Conservation (phyloP, 2,888 invertebrate species). For the Leistus spinibarbis region DNA sequence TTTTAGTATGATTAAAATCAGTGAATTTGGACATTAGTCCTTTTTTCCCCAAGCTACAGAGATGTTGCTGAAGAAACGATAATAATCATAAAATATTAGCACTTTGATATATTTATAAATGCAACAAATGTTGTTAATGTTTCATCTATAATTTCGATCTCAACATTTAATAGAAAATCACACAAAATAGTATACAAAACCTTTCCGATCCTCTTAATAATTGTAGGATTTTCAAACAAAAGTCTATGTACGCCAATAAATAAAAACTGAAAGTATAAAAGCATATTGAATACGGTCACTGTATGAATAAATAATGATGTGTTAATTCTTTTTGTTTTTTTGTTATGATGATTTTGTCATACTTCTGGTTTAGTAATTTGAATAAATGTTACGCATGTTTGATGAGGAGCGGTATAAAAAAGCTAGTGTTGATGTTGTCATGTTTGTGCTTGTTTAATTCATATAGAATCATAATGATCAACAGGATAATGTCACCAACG, state of each 20-base stretch:
- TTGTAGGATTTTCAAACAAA: too few relatives aligned
- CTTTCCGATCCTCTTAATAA: too few relatives aligned
- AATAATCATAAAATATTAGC: too few relatives aligned
- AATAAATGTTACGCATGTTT: conserved; percentile 1
- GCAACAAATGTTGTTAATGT: too few relatives aligned
- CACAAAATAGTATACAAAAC: too few relatives aligned
- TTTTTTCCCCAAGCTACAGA: too few relatives aligned
- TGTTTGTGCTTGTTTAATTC: background rate
- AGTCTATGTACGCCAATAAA: background rate
- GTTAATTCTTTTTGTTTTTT: background rate
- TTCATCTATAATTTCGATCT: too few relatives aligned
- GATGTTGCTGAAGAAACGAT: too few relatives aligned
- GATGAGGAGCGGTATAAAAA: background rate
- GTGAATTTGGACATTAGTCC: too few relatives aligned
- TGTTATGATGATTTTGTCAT: background rate
- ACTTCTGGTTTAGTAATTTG: background rate
- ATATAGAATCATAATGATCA: conserved; percentile 16
- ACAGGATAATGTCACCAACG: background rate
- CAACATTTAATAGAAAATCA: too few relatives aligned
- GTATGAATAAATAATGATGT: background rate
- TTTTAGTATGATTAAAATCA: too few relatives aligned
- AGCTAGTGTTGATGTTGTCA: background rate
- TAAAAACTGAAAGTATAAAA: background rate
- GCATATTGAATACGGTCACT: background rate
- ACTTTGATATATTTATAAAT: too few relatives aligned